phyloP scores from a whole-genome alignment of 2,113 vertebrate species.

The Aphyosemion australe region DNA sequence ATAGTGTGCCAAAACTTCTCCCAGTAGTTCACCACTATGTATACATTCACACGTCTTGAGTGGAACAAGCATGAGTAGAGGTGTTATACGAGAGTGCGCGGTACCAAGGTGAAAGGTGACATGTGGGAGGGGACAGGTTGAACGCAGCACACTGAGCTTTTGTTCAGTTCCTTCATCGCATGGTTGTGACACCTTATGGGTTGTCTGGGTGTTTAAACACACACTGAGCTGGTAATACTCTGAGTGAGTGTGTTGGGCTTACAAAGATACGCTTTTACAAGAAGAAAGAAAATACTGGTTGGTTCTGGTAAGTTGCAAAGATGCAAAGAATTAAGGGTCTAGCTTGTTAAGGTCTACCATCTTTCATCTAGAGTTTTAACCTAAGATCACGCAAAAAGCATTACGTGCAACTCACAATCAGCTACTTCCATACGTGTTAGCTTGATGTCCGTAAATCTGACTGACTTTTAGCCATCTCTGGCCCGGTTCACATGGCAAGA shows the following conservation, averaged over 20 bases:
- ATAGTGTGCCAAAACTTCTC: slow-evolving; percentile 48
- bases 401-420: too few species aligned
- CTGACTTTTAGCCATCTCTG: too few species aligned
- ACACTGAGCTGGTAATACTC: background rate
- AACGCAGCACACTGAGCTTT: slow-evolving; percentile 64
- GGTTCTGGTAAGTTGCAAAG: background rate
- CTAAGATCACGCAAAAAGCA: too few species aligned
- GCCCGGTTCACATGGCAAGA: too few species aligned
- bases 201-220: slow-evolving; percentile 16
- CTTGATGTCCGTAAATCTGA: too few species aligned
- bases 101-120: slow-evolving; percentile 52
- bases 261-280: background rate
- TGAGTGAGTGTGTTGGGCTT: slow-evolving; percentile 3
- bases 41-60: slow-evolving; percentile 8
- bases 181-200: slow-evolving; percentile 40
- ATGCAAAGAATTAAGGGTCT: too few species aligned
- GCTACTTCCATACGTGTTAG: too few species aligned
- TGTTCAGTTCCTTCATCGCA: slow-evolving; percentile 54
- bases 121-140: slow-evolving; percentile 58
- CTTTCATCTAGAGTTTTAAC: too few species aligned
- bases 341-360: too few species aligned
- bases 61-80: slow-evolving; percentile 20
- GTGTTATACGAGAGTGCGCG: slow-evolving; percentile 33
- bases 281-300: background rate
- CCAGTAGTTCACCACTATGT: slow-evolving; percentile 25